These are phyloP conservation scores for Maccullochella peelii DNA, from an alignment of 2,113 vertebrate genomes.

Conservation along the genomic window DNA sequence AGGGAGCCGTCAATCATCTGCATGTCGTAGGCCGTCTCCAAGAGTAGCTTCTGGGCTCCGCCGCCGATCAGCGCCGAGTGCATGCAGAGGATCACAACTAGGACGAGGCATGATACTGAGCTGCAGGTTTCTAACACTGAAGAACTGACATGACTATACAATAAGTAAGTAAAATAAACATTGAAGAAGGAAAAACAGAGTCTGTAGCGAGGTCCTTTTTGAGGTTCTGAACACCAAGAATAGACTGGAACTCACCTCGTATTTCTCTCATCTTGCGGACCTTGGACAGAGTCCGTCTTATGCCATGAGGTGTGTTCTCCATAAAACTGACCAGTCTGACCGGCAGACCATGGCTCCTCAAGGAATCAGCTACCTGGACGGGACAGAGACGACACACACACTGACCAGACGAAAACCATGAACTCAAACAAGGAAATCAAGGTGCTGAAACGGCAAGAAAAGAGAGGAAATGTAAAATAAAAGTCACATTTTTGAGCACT, in stretches of 20 bases:
- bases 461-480: no score
- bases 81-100: constrained; percentile 88
- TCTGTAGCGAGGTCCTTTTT: not conserved
- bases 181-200: not conserved
- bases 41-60: constrained; percentile 74
- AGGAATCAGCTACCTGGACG: constrained; percentile 78
- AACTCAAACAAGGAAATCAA: not conserved
- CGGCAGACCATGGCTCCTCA: constrained; percentile 82
- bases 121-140: not conserved
- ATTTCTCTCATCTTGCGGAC: constrained; percentile 80
- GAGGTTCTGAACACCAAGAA: not conserved
- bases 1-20: constrained; percentile 83
- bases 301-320: constrained; percentile 76
- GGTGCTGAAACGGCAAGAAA: no score
- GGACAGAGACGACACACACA: not conserved
- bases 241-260: constrained; percentile 58
- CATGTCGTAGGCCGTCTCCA: constrained; percentile 86
- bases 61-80: constrained; percentile 86
- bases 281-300: constrained; percentile 79
- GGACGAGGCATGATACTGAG: not conserved
- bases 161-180: not conserved
- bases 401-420: not conserved
- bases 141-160: not conserved
- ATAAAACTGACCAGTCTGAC: constrained; percentile 80
- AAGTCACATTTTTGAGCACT: no score